Evolutionary conservation across 2,888 invertebrate genomes (phyloP).

Genomic region (Julus scandinavius): DNA sequence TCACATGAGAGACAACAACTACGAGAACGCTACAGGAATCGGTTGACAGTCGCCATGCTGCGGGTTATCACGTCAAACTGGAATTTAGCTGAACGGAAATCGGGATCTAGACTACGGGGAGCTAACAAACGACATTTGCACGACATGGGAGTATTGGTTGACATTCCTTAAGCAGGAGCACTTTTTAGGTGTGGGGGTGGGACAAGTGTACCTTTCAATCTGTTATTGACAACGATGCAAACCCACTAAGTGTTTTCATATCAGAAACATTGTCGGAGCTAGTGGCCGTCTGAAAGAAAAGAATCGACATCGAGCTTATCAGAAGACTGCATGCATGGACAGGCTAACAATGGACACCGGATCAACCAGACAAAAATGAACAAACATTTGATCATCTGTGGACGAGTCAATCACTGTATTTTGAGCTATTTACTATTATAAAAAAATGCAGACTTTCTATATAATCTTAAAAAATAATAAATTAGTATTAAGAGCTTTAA

Average conservation of each 20-base stretch:
- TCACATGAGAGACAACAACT: constrained; percentile 17
- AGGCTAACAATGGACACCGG: constrained; percentile 13
- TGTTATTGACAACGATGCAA: constrained; percentile 95
- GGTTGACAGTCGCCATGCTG: neutral
- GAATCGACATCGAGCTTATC: constrained; percentile 33
- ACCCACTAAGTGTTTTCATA: constrained; percentile 94
- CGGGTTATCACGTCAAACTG: neutral
- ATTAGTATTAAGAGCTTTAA: neutral
- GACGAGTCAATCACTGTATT: constrained; percentile 61
- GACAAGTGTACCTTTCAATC: constrained; percentile 70
- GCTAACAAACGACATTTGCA: constrained; percentile 3
- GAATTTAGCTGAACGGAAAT: neutral
- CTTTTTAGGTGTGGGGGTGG: neutral
- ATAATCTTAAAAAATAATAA: too few relatives aligned
- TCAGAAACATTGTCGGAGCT: constrained; percentile 71
- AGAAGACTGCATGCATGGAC: constrained; percentile 37
- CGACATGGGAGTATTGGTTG: neutral
- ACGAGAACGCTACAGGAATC: neutral
- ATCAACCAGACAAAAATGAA: constrained; percentile 9
- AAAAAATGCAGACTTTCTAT: neutral
- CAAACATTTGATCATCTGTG: neutral
- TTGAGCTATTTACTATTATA: constrained; percentile 60
- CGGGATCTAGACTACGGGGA: neutral
- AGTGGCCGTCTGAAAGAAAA: constrained; percentile 50
- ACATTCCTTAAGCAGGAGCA: constrained; percentile 15